These are phyloP conservation scores for Blastobasis adustella DNA, from an alignment of 2,888 invertebrate genomes.

Conservation along the genomic window DNA sequence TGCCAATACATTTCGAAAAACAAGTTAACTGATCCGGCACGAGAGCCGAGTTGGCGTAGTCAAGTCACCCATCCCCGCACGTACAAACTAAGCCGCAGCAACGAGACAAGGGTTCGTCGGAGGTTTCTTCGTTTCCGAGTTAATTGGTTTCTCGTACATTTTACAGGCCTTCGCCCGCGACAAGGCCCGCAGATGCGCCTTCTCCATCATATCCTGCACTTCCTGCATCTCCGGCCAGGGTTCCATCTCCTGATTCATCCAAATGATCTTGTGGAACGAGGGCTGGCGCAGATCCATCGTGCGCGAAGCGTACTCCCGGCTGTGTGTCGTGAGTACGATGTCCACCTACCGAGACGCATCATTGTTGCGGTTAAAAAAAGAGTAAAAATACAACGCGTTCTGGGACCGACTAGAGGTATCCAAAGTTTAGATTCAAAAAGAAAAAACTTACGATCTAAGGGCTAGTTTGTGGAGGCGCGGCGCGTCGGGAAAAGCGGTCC, in stretches of 20 bases:
- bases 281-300: slow-evolving; percentile 59
- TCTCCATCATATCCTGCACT: slow-evolving; percentile 46
- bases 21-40: too few relatives aligned
- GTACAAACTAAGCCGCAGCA: too few relatives aligned
- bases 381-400: too few relatives aligned
- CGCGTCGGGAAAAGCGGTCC: too few relatives aligned
- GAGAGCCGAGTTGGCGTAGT: too few relatives aligned
- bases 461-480: background rate
- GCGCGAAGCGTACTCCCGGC: slow-evolving; percentile 40
- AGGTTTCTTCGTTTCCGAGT: too few relatives aligned
- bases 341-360: slow-evolving; percentile 39
- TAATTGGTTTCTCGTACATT: too few relatives aligned
- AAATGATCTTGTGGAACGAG: slow-evolving; percentile 39
- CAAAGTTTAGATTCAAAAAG: too few relatives aligned
- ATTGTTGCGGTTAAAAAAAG: background rate
- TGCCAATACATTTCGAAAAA: too few relatives aligned
- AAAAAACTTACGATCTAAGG: background rate
- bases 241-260: slow-evolving; percentile 51
- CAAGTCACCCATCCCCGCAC: too few relatives aligned
- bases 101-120: too few relatives aligned
- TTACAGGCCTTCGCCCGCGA: slow-evolving; percentile 23
- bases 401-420: too few relatives aligned
- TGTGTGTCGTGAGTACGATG: slow-evolving; percentile 36
- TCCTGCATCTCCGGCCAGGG: slow-evolving; percentile 58
- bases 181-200: slow-evolving; percentile 22